Evolutionary conservation across 1,140 invertebrate species (phyloP).

Genomic region (Chironomus striatipennis): DNA sequence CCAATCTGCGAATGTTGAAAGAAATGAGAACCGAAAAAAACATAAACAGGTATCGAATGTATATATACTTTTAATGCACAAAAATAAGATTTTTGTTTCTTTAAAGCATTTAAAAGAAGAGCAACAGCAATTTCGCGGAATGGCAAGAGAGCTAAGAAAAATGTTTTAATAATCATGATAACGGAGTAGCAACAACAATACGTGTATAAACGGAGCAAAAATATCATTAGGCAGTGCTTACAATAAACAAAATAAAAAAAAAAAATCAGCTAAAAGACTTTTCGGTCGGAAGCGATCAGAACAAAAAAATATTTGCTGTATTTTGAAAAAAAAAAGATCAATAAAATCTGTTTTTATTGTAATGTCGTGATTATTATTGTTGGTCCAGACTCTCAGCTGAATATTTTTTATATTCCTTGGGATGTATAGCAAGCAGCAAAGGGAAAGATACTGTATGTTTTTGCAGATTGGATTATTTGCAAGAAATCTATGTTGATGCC

Average conservation of each 20-base stretch:
- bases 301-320: not conserved
- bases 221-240: not conserved
- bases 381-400: not conserved
- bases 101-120: not conserved
- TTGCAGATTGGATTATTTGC: too few relatives aligned
- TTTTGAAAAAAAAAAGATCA: constrained; percentile 21
- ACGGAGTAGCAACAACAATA: not conserved
- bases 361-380: constrained; percentile 22
- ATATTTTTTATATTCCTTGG: too few relatives aligned
- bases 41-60: constrained; percentile 2
- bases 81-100: not conserved
- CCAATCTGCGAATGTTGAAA: not conserved
- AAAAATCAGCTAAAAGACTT: too few relatives aligned
- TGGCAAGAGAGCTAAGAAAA: not conserved
- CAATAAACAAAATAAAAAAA: too few relatives aligned
- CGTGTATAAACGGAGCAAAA: not conserved
- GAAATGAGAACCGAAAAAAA: not conserved
- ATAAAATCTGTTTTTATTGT: constrained; percentile 22
- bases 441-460: too few relatives aligned
- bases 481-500: too few relatives aligned
- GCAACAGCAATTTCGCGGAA: not conserved
- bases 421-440: too few relatives aligned
- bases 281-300: not conserved
- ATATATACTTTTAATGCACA: not conserved
- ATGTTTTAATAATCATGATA: constrained; percentile 12